Evolutionary conservation across 2,888 invertebrate species (phyloP).

Genomic region (Drosophila multiciliata): DNA sequence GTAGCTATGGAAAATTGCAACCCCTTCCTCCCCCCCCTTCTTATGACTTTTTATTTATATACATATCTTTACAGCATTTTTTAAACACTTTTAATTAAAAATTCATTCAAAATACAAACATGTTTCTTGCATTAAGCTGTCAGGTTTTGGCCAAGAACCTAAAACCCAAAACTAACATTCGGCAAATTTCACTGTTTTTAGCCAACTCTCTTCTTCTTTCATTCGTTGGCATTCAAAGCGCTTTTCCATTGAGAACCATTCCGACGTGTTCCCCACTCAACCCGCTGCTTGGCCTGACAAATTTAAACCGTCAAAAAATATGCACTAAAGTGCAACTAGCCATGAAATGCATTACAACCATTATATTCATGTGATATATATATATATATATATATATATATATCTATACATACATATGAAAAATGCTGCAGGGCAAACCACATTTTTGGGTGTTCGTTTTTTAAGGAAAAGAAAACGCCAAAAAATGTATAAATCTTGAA

Average conservation of each 20-base stretch:
- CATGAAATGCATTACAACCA: slow-evolving; percentile 66
- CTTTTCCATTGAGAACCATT: slow-evolving; percentile 59
- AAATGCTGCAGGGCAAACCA: slow-evolving; percentile 42
- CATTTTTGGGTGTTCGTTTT: slow-evolving; percentile 31
- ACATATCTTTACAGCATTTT: background rate
- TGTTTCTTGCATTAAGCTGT: background rate
- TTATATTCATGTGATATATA: slow-evolving; percentile 21
- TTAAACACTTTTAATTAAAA: background rate
- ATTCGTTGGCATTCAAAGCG: slow-evolving; percentile 47
- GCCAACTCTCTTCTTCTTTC: background rate
- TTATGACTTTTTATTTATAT: background rate
- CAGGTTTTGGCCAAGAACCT: background rate
- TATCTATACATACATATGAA: slow-evolving; percentile 8
- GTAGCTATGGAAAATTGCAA: background rate
- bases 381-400: slow-evolving; percentile 5
- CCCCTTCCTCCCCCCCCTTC: too few relatives aligned
- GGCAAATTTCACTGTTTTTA: background rate
- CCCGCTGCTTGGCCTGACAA: slow-evolving; percentile 45
- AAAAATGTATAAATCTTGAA: slow-evolving; percentile 71
- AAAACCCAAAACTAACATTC: background rate
- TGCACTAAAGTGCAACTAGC: slow-evolving; percentile 58
- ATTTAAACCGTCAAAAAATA: slow-evolving; percentile 48
- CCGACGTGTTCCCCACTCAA: background rate
- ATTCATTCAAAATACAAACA: background rate
- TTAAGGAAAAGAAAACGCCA: background rate